phyloP scores from a whole-genome alignment of 2,797 vertebrate genomes.

The Miichthys miiuy region DNA sequence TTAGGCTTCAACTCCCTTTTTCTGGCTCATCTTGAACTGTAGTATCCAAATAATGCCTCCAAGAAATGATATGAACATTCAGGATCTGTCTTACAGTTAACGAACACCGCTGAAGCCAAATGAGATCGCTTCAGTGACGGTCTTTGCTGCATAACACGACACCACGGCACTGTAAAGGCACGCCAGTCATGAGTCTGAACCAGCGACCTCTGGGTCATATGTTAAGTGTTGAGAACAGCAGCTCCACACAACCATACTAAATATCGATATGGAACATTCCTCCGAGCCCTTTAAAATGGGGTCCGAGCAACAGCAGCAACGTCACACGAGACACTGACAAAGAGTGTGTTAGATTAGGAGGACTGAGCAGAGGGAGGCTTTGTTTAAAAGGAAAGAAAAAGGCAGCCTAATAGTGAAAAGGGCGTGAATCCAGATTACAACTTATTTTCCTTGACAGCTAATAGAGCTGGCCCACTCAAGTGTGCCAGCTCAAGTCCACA shows the following conservation, averaged over 20 bases:
- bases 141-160: slow-evolving; percentile 37
- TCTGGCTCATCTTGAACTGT: slow-evolving; percentile 10
- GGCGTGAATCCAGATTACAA: slow-evolving; percentile 6
- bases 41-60: slow-evolving; percentile 19
- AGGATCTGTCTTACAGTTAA: slow-evolving; percentile 18
- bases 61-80: slow-evolving; percentile 19
- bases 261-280: slow-evolving; percentile 75
- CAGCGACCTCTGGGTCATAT: slow-evolving; percentile 71
- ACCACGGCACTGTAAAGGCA: slow-evolving; percentile 55
- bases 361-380: slow-evolving; percentile 32
- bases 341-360: slow-evolving; percentile 24
- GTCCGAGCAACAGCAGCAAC: slow-evolving; percentile 20
- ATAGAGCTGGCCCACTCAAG: slow-evolving; percentile 26
- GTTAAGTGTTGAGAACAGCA: slow-evolving; percentile 71
- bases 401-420: neutral
- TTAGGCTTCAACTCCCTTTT: slow-evolving; percentile 16
- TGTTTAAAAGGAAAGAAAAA: slow-evolving; percentile 31
- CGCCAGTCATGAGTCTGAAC: slow-evolving; percentile 72
- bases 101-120: slow-evolving; percentile 12
- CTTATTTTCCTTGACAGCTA: slow-evolving; percentile 38
- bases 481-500: neutral
- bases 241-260: slow-evolving; percentile 63
- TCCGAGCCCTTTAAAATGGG: slow-evolving; percentile 52
- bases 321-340: slow-evolving; percentile 51
- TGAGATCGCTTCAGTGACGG: slow-evolving; percentile 14